A percentile compares a stretch with the other conserved stretches of the same genome.
Conservation (phyloP, 2,113 vertebrate genomes). For the Panurus biarmicus region DNA sequence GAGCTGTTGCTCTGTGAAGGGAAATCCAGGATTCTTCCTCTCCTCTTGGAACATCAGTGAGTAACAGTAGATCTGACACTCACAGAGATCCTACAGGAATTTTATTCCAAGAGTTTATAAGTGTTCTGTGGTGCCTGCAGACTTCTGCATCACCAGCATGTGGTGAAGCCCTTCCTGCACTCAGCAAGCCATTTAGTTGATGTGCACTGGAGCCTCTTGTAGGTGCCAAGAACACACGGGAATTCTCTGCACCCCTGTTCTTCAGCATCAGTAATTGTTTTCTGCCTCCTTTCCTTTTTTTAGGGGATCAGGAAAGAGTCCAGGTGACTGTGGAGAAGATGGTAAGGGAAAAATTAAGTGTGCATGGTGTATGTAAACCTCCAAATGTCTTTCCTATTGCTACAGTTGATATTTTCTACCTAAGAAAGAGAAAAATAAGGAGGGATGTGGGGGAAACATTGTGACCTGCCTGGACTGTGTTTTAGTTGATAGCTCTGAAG, state of each 20-base stretch:
- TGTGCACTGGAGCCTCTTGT: neutral
- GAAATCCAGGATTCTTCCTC: neutral
- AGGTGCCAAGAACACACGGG: neutral
- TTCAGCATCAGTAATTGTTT: neutral
- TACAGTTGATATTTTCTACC: neutral
- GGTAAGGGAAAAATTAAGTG: constrained; percentile 28
- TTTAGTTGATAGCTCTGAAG: neutral
- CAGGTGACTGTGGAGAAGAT: constrained; percentile 15
- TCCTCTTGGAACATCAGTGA: neutral
- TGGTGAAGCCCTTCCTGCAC: neutral
- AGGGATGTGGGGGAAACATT: neutral
- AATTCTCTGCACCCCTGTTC: neutral
- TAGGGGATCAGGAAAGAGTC: constrained; percentile 19
- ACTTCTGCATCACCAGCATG: neutral
- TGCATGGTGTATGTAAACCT: neutral
- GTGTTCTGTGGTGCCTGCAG: neutral
- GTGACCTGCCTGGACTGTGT: neutral
- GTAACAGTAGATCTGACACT: neutral
- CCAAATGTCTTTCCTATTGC: neutral
- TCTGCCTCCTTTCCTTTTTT: neutral
- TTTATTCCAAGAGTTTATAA: neutral
- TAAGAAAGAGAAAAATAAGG: neutral
- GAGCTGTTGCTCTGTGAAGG: neutral
- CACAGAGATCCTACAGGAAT: neutral
- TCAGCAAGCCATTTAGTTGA: neutral